phyloP scores from a whole-genome alignment of 1,140 invertebrate genomes.

The Phymastichus coffea region DNA sequence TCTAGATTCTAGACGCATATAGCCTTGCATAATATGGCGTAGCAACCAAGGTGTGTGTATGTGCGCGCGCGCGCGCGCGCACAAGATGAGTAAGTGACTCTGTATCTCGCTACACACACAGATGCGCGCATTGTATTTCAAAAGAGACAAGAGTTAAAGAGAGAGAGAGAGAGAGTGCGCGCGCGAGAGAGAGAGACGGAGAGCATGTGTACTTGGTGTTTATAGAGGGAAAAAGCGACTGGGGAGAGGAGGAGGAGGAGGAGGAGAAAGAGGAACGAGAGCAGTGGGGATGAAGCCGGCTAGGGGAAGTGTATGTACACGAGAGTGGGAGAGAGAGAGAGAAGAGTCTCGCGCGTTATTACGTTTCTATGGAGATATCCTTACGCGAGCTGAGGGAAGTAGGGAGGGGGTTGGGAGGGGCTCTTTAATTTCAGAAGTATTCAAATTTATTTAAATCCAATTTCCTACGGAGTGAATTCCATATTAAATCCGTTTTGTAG shows the following conservation, averaged over 20 bases:
- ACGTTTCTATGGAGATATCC: constrained; percentile 52
- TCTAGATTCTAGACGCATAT: no score
- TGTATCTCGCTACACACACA: not conserved
- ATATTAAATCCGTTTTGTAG: constrained; percentile 43
- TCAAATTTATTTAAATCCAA: constrained; percentile 56
- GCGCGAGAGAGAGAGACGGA: no score
- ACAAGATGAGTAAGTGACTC: not conserved
- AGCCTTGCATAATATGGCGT: not conserved
- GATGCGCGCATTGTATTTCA: not conserved
- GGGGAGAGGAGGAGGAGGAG: not conserved
- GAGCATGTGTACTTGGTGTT: not conserved
- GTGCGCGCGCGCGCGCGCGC: no score
- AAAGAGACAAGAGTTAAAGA: not conserved
- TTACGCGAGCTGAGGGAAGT: not conserved
- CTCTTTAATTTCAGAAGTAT: constrained; percentile 55
- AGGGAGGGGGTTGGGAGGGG: no score
- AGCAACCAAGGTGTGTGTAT: not conserved
- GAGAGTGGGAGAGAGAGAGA: constrained; percentile 22
- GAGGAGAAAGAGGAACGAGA: constrained; percentile 31
- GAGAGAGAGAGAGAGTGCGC: not conserved
- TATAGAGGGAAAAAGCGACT: not conserved
- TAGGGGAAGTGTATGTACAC: constrained; percentile 13
- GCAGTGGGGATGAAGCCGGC: constrained; percentile 23
- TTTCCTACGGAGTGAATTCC: constrained; percentile 47
- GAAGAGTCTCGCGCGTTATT: constrained; percentile 45